A percentile compares a stretch with the other conserved stretches of the same genome.
Conservation (phyloP, 1,140 invertebrate species). For the Branchinecta lindahli region DNA sequence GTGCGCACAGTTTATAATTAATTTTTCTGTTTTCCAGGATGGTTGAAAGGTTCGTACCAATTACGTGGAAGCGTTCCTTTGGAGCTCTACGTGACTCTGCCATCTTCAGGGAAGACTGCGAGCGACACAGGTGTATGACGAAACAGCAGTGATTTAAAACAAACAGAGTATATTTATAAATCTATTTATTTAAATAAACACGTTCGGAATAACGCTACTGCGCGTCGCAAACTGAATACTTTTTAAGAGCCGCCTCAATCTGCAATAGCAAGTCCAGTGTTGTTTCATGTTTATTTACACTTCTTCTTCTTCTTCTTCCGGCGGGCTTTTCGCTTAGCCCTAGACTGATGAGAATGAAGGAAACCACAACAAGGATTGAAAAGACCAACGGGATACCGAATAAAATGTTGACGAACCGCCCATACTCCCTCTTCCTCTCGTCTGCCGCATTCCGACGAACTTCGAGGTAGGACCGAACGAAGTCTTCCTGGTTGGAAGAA, state of each 20-base stretch:
- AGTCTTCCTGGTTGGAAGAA: neutral
- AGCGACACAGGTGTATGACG: slow-evolving; percentile 12
- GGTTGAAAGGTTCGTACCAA: slow-evolving; percentile 19
- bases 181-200: neutral
- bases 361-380: slow-evolving; percentile 11
- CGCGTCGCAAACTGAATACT: neutral
- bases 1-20: too few relatives aligned
- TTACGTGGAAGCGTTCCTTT: slow-evolving; percentile 18
- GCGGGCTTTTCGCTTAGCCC: slow-evolving; percentile 13
- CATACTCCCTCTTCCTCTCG: slow-evolving; percentile 4
- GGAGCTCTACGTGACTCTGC: slow-evolving; percentile 18
- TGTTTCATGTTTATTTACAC: slow-evolving; percentile 8
- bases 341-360: slow-evolving; percentile 14
- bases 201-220: too few relatives aligned
- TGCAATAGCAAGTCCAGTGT: slow-evolving; percentile 6
- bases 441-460: neutral
- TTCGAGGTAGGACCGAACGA: neutral
- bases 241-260: neutral
- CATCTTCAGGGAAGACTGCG: slow-evolving; percentile 20
- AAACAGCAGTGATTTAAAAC: slow-evolving; percentile 13
- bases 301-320: slow-evolving; percentile 6
- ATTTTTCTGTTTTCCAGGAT: slow-evolving; percentile 12
- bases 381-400: slow-evolving; percentile 12
- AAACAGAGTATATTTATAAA: slow-evolving; percentile 5
- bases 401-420: slow-evolving; percentile 18